Evolutionary conservation across 1,140 invertebrate genomes (phyloP).

Genomic region (Caerostris extrusa): DNA sequence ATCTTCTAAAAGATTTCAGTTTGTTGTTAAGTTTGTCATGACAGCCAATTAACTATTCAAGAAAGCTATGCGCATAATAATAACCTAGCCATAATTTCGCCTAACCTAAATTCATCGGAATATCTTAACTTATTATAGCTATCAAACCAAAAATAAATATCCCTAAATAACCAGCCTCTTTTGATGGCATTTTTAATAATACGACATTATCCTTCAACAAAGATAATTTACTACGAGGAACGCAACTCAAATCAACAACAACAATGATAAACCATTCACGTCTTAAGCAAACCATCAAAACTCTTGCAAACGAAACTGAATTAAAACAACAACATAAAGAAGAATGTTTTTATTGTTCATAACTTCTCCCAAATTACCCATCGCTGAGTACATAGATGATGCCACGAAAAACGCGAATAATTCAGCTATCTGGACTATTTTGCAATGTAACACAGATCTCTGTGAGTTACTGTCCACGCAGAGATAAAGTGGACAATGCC

Average conservation of each 20-base stretch:
- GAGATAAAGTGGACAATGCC: constrained; percentile 14
- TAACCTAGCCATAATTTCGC: background rate
- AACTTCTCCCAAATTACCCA: constrained; percentile 1
- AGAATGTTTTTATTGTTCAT: background rate
- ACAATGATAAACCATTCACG: background rate
- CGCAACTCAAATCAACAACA: background rate
- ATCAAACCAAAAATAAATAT: background rate
- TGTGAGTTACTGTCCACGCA: constrained; percentile 24
- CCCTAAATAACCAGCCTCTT: background rate
- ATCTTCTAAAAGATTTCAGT: too few species aligned
- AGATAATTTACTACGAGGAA: background rate
- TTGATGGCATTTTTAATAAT: background rate
- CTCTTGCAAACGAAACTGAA: background rate
- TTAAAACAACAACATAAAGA: background rate
- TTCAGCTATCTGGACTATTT: background rate
- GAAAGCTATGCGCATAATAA: too few species aligned
- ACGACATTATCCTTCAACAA: background rate
- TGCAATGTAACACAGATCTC: constrained; percentile 13
- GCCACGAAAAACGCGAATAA: constrained; percentile 9
- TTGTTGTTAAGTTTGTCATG: too few species aligned
- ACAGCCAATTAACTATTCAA: too few species aligned
- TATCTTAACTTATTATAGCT: background rate
- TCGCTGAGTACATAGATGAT: background rate
- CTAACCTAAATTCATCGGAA: background rate
- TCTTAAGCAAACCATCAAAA: background rate